Percentiles rank a stretch among this genome's conserved stretches.
These are phyloP conservation scores for Melanostoma scalare DNA, from an alignment of 2,888 invertebrate genomes.

Conservation along the genomic window DNA sequence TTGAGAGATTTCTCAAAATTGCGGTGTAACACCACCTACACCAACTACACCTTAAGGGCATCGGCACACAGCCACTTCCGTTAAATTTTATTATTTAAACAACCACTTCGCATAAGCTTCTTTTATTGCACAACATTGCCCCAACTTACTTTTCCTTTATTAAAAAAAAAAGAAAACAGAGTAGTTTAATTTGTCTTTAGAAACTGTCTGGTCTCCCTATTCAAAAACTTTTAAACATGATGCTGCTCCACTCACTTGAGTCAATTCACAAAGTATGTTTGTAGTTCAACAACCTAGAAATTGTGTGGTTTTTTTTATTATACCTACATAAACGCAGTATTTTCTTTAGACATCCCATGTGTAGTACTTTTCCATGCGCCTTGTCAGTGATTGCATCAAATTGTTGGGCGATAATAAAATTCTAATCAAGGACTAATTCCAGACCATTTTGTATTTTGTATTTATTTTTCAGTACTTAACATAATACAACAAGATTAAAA, in stretches of 20 bases:
- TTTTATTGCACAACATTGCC: too few species aligned
- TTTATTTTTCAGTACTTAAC: too few species aligned
- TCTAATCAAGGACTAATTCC: conserved; percentile 14
- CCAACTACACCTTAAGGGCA: too few species aligned
- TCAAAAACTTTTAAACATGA: conserved; percentile 45
- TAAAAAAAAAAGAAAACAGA: conserved; percentile 32
- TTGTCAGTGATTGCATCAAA: conserved; percentile 41
- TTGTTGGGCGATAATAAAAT: conserved; percentile 19
- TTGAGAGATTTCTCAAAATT: too few species aligned
- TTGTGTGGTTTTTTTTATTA: conserved; percentile 30
- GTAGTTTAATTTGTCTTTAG: conserved; percentile 16
- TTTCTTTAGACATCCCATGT: conserved; percentile 23
- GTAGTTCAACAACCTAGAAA: conserved; percentile 61
- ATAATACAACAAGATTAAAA: too few species aligned
- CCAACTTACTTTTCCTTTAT: not conserved
- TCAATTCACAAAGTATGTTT: conserved; percentile 40
- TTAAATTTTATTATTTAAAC: too few species aligned
- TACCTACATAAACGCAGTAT: conserved; percentile 41
- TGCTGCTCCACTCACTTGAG: conserved; percentile 50
- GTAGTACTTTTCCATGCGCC: conserved; percentile 61
- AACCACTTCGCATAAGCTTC: too few species aligned
- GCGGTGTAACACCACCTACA: too few species aligned
- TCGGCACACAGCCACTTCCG: too few species aligned
- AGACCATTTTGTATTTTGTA: conserved; percentile 45
- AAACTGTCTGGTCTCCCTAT: conserved; percentile 40